Base-by-base conservation (phyloP, 2,888 invertebrate genomes). In the Adelphocoris suturalis region DNA sequence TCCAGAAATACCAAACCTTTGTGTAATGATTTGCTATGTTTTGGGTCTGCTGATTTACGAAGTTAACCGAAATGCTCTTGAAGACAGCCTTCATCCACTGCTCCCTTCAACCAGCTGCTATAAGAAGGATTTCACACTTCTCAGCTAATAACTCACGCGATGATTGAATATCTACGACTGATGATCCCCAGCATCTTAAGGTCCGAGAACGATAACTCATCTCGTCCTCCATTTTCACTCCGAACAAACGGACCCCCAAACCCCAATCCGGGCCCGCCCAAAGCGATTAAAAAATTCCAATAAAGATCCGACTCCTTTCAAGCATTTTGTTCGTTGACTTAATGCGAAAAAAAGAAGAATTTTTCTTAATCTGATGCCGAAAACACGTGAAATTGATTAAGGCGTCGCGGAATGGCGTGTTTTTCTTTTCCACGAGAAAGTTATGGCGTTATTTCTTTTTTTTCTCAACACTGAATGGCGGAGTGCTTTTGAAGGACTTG, bases 331-430 rank as follows among this genome's bases (percentile, higher is more conserved):
- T 12, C 27, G 11, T 61, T 61, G 16, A 9, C 19, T 19, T 16
- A 19, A 68, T 23, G 23, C 23, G 13, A 19, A 23, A 12, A 57
- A 57, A 57, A 57, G 13, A 23, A 68, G 27, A 23, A 68, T 68
- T 5, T 68, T 68, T 68, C 12, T 5, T 5, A 23, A 68, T 14
- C 13, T 14, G 13, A 52, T 7, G 23, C 23, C 27, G 68, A 23
- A 23, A 23, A 23, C 68, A 47, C 78, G 78, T 78, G 78, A 78
- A 78, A 78, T 78, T 78, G 78, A 78, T 46, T 78, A 78, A 46
- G 46, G 78, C 46, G 78, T 46, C 37, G 13, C 19, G 28, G 46
- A 46, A 78, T 46, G 19, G 14, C 14, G 13, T 46, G 11, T 28
- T 13, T 28, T 28, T 46, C 28, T 1, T 11, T 19, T 78, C 37